Percentiles rank a stretch among this genome's conserved stretches.
These are phyloP conservation scores for Dendronephthya gigantea DNA, from an alignment of 64 coral and sea anemone species.

Conservation along the genomic window DNA sequence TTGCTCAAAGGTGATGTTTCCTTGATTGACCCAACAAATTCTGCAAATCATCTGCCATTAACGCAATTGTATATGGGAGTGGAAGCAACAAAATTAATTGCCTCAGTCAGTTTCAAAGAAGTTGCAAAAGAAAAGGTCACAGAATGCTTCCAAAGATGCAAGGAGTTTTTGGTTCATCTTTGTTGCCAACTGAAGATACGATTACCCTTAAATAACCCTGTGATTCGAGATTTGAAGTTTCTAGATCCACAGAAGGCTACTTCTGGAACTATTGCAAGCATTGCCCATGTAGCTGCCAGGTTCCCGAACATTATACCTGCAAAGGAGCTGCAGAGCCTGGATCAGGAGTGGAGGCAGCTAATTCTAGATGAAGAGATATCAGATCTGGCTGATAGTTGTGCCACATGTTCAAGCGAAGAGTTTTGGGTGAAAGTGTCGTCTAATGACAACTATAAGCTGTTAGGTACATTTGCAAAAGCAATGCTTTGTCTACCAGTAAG, in stretches of 20 bases:
- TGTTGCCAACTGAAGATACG: constrained; percentile 11
- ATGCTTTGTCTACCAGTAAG: too few relatives aligned
- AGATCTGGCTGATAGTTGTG: too few relatives aligned
- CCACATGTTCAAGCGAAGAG: too few relatives aligned
- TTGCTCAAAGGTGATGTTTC: not conserved
- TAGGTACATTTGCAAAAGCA: too few relatives aligned
- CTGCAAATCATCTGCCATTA: not conserved
- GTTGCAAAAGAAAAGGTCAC: not conserved
- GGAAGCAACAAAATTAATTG: constrained; percentile 12
- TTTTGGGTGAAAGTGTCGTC: too few relatives aligned
- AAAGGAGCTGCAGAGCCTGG: too few relatives aligned
- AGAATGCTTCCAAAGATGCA: constrained; percentile 14
- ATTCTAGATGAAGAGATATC: too few relatives aligned
- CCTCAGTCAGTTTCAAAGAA: not conserved
- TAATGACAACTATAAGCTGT: too few relatives aligned
- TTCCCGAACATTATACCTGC: too few relatives aligned
- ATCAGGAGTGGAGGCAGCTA: too few relatives aligned
- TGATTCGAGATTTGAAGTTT: not conserved
- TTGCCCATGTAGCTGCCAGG: not conserved
- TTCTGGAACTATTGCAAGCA: not conserved
- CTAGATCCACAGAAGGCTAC: not conserved
- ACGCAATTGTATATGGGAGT: constrained; percentile 1
- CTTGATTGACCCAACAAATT: not conserved
- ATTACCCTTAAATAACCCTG: constrained; percentile 8
- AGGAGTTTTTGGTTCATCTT: not conserved